phyloP scores from a whole-genome alignment of 2,888 invertebrate species.

The Microctonus hyperodae region DNA sequence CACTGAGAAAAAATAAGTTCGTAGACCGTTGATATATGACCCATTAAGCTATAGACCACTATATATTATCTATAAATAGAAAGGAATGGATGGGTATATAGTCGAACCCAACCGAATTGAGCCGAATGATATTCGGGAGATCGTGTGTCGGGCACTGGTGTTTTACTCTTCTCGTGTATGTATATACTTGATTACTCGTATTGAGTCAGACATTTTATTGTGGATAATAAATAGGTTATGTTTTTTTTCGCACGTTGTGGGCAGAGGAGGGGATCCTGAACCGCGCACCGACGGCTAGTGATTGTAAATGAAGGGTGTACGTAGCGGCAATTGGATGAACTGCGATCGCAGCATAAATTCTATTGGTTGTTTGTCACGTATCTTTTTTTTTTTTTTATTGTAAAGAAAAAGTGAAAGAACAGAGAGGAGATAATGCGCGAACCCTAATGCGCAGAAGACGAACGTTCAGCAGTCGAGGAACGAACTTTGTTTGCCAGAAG shows the following conservation, averaged over 20 bases:
- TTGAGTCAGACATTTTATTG: not conserved
- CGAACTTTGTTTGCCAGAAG: slow-evolving; percentile 45
- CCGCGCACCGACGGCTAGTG: not conserved
- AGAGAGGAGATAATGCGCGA: slow-evolving; percentile 45
- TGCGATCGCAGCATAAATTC: slow-evolving; percentile 11
- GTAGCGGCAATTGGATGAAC: slow-evolving; percentile 1
- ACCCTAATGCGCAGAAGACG: slow-evolving; percentile 43
- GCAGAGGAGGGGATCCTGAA: not conserved
- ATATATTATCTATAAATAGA: slow-evolving; percentile 19
- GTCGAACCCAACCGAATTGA: slow-evolving; percentile 6
- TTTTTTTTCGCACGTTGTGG: not conserved
- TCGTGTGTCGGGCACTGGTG: slow-evolving; percentile 10
- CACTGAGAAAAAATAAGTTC: not conserved
- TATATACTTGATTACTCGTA: not conserved
- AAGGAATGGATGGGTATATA: not conserved
- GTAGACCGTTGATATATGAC: slow-evolving; percentile 5
- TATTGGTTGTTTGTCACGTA: slow-evolving; percentile 42
- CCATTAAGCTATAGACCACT: slow-evolving; percentile 5
- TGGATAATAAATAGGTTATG: not conserved
- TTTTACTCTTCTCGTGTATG: not conserved
- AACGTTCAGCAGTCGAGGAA: slow-evolving; percentile 46
- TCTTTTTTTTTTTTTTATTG: not conserved
- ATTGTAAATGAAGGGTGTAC: not conserved
- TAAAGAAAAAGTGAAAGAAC: slow-evolving; percentile 26
- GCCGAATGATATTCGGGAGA: slow-evolving; percentile 7